phyloP scores from a whole-genome alignment of 2,888 invertebrate species.

The Heliconius cydno region DNA sequence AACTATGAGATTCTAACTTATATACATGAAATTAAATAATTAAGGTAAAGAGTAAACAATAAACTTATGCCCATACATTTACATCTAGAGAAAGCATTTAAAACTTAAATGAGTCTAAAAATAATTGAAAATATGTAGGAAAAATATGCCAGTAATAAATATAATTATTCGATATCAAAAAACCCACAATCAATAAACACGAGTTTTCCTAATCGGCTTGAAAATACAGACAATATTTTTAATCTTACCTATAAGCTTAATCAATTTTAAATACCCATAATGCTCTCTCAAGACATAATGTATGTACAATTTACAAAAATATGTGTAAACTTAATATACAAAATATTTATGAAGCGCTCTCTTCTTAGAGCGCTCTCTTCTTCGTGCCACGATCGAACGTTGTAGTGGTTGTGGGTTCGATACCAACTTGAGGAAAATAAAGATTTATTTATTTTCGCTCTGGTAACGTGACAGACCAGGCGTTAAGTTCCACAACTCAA shows the following conservation, averaged over 20 bases:
- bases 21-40: slow-evolving; percentile 51
- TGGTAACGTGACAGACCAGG: not conserved
- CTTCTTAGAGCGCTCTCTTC: not conserved
- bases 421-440: not conserved
- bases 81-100: not conserved
- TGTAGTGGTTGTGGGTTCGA: not conserved
- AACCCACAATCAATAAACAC: not conserved
- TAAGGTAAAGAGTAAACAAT: slow-evolving; percentile 12
- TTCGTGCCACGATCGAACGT: not conserved
- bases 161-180: not conserved
- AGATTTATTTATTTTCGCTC: not conserved
- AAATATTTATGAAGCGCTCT: slow-evolving; percentile 3
- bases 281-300: not conserved
- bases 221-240: not conserved
- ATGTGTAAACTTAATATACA: slow-evolving; percentile 21
- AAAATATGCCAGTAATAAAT: no score
- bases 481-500: no score
- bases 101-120: not conserved
- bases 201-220: not conserved
- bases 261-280: not conserved
- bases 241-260: not conserved
- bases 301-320: not conserved
- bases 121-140: not conserved
- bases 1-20: slow-evolving; percentile 62
- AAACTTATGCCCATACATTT: not conserved